A percentile compares a stretch with the other conserved stretches of the same genome.
These are phyloP conservation scores for Catamblyrhynchus diadema DNA, from an alignment of 2,797 vertebrate genomes.

Conservation along the genomic window DNA sequence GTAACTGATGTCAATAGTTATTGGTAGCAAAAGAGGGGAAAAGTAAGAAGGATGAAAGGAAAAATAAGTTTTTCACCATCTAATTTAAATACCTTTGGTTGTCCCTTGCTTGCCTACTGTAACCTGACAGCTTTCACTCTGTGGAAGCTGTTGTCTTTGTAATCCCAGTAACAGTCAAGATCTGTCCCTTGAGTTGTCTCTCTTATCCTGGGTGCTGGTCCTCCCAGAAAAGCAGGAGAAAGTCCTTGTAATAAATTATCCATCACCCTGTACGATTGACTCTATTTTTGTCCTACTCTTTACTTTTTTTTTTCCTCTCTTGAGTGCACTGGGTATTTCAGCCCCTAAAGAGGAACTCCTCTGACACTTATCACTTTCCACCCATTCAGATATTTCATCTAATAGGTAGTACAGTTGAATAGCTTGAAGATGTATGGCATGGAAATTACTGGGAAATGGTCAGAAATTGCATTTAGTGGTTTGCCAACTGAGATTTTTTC, in stretches of 20 bases:
- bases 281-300: neutral
- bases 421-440: neutral
- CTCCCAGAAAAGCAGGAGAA: neutral
- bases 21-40: neutral
- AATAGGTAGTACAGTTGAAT: neutral
- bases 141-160: neutral
- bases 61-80: neutral
- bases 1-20: neutral
- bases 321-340: neutral
- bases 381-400: neutral
- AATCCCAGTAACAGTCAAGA: neutral
- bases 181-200: neutral
- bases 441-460: neutral
- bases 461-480: neutral
- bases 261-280: neutral
- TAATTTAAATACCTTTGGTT: neutral
- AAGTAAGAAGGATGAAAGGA: neutral
- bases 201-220: fast-evolving
- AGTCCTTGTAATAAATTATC: neutral
- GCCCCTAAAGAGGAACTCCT: neutral
- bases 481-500: neutral
- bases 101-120: neutral
- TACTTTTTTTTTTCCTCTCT: neutral
- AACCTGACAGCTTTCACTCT: neutral
- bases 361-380: neutral